phyloP scores from a whole-genome alignment of 2,113 vertebrate species.

The Psephotus haematonotus region DNA sequence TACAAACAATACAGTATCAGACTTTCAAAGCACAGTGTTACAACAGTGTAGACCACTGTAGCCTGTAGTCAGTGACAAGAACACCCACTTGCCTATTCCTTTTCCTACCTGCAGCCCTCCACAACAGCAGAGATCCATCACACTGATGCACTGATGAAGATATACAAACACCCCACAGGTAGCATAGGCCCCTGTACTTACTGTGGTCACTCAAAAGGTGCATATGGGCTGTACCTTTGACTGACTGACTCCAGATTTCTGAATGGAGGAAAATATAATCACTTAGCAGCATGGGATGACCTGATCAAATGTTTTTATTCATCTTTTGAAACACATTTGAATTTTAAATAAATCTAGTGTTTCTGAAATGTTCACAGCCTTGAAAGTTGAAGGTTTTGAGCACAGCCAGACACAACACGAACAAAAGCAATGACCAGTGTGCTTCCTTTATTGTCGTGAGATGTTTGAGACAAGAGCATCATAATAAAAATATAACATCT shows the following conservation, averaged over 20 bases:
- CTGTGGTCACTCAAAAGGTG: fast-evolving
- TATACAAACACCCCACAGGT: fast-evolving
- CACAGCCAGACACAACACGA: background rate
- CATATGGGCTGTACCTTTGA: fast-evolving
- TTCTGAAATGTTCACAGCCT: background rate
- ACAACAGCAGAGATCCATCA: background rate
- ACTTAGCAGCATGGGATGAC: background rate
- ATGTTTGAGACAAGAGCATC: background rate
- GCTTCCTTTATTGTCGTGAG: background rate
- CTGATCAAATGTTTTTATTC: background rate
- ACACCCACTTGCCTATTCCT: background rate
- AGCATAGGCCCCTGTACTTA: background rate
- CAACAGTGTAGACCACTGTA: background rate
- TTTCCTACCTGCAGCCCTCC: background rate
- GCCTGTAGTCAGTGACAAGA: background rate
- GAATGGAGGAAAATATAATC: background rate
- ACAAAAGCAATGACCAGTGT: background rate
- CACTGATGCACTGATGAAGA: fast-evolving
- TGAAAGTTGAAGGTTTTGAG: background rate
- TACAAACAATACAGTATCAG: background rate
- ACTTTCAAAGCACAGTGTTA: background rate
- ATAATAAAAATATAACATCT: background rate
- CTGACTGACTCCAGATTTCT: background rate
- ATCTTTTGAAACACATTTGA: background rate
- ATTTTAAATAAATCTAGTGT: background rate